phyloP scores from a whole-genome alignment of 2,797 vertebrate genomes.

The Myiotriccus ornatus region DNA sequence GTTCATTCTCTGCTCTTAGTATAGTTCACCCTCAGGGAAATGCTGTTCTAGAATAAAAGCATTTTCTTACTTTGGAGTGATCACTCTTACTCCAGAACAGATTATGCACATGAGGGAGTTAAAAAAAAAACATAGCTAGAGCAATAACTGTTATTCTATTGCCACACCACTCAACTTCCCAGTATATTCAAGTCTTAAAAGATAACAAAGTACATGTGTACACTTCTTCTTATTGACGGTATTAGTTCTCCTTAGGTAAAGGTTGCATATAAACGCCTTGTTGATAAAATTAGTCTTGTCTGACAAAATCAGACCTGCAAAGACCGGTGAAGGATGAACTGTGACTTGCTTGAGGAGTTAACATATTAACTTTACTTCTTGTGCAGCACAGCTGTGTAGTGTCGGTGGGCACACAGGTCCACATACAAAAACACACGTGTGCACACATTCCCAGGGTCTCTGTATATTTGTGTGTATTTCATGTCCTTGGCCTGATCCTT shows the following conservation, averaged over 20 bases:
- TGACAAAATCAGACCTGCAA: neutral
- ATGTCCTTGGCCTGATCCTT: neutral
- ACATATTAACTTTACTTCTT: neutral
- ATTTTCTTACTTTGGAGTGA: slow-evolving; percentile 39
- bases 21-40: slow-evolving; percentile 22
- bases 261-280: neutral
- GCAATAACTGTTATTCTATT: slow-evolving; percentile 11
- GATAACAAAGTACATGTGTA: neutral
- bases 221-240: neutral
- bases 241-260: neutral
- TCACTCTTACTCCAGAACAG: slow-evolving; percentile 43
- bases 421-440: accelerated
- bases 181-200: neutral
- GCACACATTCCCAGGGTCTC: neutral
- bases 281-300: neutral
- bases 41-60: slow-evolving; percentile 39
- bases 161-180: neutral
- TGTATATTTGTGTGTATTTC: neutral
- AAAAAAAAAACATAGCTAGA: slow-evolving; percentile 6
- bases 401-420: neutral
- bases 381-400: neutral
- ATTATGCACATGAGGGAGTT: slow-evolving; percentile 34
- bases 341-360: neutral
- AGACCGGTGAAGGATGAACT: neutral
- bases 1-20: slow-evolving; percentile 7